Evolutionary conservation across 53 echinoderm and acorn worm species (phyloP).

Genomic region (Actinopyga echinites): DNA sequence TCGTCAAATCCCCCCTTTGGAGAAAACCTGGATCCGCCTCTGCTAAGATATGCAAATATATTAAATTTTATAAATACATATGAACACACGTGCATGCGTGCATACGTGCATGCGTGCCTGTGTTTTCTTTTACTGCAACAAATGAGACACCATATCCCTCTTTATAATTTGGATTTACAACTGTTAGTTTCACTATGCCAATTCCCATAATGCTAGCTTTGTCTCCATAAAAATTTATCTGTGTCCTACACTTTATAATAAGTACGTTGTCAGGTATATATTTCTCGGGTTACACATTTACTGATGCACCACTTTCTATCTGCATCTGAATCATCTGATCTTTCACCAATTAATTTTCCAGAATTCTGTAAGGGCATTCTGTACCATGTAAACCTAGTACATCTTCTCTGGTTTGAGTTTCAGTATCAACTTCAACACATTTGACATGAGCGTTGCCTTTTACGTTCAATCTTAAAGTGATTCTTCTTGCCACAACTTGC

Average conservation of each 20-base stretch:
- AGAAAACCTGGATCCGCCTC: no score
- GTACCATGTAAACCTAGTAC: no score
- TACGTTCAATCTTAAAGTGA: background rate
- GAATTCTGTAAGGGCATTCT: background rate
- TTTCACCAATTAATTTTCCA: background rate
- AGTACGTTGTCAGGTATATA: background rate
- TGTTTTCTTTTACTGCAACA: slow-evolving; percentile 30
- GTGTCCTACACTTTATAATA: background rate
- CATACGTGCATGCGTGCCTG: no score
- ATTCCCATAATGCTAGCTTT: background rate
- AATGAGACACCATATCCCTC: slow-evolving; percentile 45
- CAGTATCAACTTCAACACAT: no score
- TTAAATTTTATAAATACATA: no score
- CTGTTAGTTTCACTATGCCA: slow-evolving; percentile 27
- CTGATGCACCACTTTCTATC: slow-evolving; percentile 23
- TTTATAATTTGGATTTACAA: slow-evolving; percentile 45
- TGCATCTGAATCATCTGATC: no score
- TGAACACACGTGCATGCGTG: no score
- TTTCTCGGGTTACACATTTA: slow-evolving; percentile 6
- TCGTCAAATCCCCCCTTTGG: no score
- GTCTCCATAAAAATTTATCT: background rate
- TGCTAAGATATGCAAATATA: no score
- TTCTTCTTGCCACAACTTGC: background rate
- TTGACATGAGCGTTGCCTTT: no score
- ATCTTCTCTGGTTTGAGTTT: no score